These are phyloP conservation scores for Eumerus sabulonum DNA, from an alignment of 2,888 invertebrate species.

Conservation along the genomic window DNA sequence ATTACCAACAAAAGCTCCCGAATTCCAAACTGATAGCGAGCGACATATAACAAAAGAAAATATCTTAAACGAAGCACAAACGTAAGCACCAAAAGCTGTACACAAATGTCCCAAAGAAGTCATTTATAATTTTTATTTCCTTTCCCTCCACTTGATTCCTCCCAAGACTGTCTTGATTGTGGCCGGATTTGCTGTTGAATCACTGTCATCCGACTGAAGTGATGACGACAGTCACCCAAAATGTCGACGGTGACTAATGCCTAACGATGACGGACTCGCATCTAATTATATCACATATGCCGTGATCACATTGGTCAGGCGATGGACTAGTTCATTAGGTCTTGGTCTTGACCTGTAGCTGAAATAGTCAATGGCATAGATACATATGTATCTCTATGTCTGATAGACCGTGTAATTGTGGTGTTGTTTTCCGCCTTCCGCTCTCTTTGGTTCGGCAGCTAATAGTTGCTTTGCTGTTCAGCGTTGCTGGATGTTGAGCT, in stretches of 20 bases:
- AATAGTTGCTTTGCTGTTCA: constrained; percentile 10
- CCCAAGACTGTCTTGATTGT: background rate
- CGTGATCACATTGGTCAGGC: too few relatives aligned
- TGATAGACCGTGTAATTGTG: constrained; percentile 34
- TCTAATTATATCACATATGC: background rate
- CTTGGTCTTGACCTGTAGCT: background rate
- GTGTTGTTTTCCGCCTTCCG: constrained; percentile 11
- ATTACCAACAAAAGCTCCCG: background rate
- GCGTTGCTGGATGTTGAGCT: background rate
- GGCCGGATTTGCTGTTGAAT: background rate
- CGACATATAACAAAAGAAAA: background rate
- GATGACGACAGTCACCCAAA: constrained; percentile 37
- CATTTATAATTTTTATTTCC: background rate
- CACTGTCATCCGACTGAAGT: constrained; percentile 15
- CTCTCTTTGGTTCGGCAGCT: background rate
- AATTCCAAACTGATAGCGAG: background rate
- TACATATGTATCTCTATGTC: constrained; percentile 27
- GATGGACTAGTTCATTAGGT: background rate
- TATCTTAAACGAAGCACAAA: background rate
- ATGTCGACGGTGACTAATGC: constrained; percentile 53
- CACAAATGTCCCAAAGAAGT: background rate
- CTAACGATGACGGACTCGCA: constrained; percentile 38
- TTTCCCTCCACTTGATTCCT: background rate
- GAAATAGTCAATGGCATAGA: constrained; percentile 23
- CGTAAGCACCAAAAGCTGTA: background rate